Percentiles rank a stretch among this genome's conserved stretches.
phyloP scores from a whole-genome alignment of 2,113 vertebrate genomes.

The Cygnus buccinator region DNA sequence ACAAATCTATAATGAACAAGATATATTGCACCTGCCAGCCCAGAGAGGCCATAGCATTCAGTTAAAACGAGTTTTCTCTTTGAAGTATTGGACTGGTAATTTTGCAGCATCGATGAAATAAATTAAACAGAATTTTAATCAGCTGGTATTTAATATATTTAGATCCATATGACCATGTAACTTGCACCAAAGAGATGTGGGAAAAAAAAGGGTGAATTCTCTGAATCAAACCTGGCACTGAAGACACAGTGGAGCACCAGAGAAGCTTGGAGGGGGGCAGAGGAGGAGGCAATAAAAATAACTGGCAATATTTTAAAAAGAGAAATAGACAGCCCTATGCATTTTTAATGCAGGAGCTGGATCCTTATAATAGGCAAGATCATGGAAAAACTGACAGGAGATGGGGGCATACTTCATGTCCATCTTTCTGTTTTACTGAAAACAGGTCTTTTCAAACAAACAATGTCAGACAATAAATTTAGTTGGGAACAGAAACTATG shows the following conservation, averaged over 20 bases:
- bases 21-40: background rate
- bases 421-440: background rate
- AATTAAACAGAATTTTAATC: background rate
- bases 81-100: background rate
- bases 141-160: fast-evolving
- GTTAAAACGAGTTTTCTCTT: fast-evolving
- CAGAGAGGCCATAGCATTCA: background rate
- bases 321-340: background rate
- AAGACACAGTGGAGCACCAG: background rate
- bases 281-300: background rate
- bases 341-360: background rate
- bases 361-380: background rate
- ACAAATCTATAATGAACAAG: background rate
- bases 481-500: background rate
- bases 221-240: background rate
- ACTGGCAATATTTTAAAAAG: background rate
- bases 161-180: background rate
- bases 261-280: background rate
- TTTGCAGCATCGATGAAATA: background rate
- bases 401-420: background rate
- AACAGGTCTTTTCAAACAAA: background rate
- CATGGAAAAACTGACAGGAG: background rate
- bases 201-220: background rate
- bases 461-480: background rate
- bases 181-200: background rate